Evolutionary conservation across 2,113 vertebrate species (phyloP).

Genomic region (Boulengeromyrus knoepffleri): DNA sequence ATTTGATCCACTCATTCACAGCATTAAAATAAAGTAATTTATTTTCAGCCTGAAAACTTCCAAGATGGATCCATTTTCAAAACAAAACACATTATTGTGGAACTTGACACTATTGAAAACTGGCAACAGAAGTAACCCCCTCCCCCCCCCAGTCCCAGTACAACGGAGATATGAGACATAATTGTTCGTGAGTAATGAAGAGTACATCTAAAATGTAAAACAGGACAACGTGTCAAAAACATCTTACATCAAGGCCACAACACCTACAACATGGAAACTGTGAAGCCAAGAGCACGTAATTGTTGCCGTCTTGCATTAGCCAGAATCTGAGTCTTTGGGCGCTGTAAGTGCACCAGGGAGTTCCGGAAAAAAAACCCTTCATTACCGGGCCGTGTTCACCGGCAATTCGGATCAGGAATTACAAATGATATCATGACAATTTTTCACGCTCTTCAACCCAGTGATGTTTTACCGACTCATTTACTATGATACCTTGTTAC

Average conservation of each 20-base stretch:
- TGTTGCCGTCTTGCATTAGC: conserved; percentile 58
- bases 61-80: neutral
- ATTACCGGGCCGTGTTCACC: conserved; percentile 27
- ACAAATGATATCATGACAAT: conserved; percentile 71
- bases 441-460: conserved; percentile 68
- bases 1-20: neutral
- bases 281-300: conserved; percentile 49
- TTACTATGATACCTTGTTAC: conserved; percentile 70
- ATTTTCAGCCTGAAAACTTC: neutral
- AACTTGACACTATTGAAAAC: neutral
- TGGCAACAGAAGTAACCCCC: neutral
- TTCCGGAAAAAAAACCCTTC: conserved; percentile 6
- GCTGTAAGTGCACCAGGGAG: conserved; percentile 27
- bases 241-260: conserved; percentile 44
- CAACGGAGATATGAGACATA: conserved; percentile 38
- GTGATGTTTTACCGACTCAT: conserved; percentile 78
- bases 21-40: neutral
- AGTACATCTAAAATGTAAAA: conserved; percentile 41
- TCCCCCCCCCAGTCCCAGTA: conserved; percentile 15
- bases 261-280: conserved; percentile 50
- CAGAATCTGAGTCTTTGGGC: conserved; percentile 36
- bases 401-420: conserved; percentile 53
- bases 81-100: neutral
- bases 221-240: conserved; percentile 55
- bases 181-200: conserved; percentile 40